Conservation (phyloP, 2,797 vertebrate species). For the Salarias fasciatus region DNA sequence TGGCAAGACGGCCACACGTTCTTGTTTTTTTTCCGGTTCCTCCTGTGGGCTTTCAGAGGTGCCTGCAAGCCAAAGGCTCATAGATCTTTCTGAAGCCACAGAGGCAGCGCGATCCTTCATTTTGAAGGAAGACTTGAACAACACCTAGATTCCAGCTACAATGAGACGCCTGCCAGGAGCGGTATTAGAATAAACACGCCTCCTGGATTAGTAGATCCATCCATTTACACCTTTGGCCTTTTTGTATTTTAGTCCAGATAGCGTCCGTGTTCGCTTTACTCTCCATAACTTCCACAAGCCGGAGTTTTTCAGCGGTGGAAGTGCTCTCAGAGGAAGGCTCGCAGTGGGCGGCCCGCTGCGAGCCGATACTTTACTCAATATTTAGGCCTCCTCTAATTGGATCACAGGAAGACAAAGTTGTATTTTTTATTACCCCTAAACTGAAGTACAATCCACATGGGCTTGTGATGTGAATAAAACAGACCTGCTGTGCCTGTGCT, state of each 20-base stretch:
- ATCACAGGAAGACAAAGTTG: slow-evolving; percentile 24
- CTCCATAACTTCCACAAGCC: background rate
- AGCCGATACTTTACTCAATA: slow-evolving; percentile 29
- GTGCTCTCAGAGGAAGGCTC: slow-evolving; percentile 5
- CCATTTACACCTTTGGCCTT: slow-evolving; percentile 42
- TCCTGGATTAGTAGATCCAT: slow-evolving; percentile 47
- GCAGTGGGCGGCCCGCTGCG: slow-evolving; percentile 9
- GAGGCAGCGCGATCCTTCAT: slow-evolving; percentile 58
- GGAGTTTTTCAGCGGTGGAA: slow-evolving; percentile 5
- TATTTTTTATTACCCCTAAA: slow-evolving; percentile 27
- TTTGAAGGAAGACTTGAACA: slow-evolving; percentile 64
- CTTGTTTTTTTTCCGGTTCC: slow-evolving; percentile 51
- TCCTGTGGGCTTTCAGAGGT: slow-evolving; percentile 53
- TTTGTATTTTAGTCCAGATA: background rate
- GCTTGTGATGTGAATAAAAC: slow-evolving; percentile 5
- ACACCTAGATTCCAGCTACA: slow-evolving; percentile 42
- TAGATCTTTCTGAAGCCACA: slow-evolving; percentile 53
- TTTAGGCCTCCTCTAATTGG: slow-evolving; percentile 31
- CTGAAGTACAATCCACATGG: slow-evolving; percentile 17
- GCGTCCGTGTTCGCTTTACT: background rate
- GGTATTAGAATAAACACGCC: slow-evolving; percentile 43
- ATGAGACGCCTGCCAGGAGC: slow-evolving; percentile 38
- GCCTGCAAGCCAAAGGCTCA: slow-evolving; percentile 47
- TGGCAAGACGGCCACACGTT: slow-evolving; percentile 26
- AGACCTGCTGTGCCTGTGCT: slow-evolving; percentile 25